These are phyloP conservation scores for Pristionchus japonicus DNA, from an alignment of 2,888 invertebrate genomes.

Conservation along the genomic window DNA sequence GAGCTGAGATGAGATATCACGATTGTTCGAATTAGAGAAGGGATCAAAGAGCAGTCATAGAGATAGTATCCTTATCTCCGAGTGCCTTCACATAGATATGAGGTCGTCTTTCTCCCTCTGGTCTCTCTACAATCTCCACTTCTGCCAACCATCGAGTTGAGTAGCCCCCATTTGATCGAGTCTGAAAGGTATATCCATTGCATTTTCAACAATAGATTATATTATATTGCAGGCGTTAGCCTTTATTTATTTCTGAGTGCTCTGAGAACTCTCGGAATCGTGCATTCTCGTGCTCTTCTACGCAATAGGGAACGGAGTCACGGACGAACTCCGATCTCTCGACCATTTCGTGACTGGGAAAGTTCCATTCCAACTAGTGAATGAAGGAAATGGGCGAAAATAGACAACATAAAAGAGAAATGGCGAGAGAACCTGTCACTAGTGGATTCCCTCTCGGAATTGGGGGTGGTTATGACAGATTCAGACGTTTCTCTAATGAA, in stretches of 20 bases:
- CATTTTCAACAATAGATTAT: neutral
- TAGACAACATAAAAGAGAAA: neutral
- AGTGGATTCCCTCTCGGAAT: neutral
- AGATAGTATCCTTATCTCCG: constrained; percentile 34
- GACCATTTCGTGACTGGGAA: constrained; percentile 11
- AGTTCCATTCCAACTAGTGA: neutral
- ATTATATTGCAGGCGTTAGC: neutral
- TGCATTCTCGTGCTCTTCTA: too few species aligned
- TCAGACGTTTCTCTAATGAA: neutral
- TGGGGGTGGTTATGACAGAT: neutral
- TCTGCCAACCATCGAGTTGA: constrained; percentile 65
- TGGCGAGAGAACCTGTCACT: neutral
- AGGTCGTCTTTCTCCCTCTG: constrained; percentile 51
- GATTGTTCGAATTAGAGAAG: neutral
- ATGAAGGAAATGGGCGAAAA: neutral
- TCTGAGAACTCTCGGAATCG: too few species aligned
- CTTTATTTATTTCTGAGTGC: too few species aligned
- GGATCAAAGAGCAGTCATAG: constrained; percentile 46
- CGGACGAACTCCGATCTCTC: neutral
- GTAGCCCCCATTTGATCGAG: constrained; percentile 32
- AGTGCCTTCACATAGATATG: constrained; percentile 59
- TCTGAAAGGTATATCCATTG: neutral
- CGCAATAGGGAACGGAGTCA: too few species aligned
- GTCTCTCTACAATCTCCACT: constrained; percentile 64
- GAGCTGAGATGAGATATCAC: constrained; percentile 25